phyloP scores from a whole-genome alignment of 1,140 invertebrate species.

The Caerostris darwini region DNA sequence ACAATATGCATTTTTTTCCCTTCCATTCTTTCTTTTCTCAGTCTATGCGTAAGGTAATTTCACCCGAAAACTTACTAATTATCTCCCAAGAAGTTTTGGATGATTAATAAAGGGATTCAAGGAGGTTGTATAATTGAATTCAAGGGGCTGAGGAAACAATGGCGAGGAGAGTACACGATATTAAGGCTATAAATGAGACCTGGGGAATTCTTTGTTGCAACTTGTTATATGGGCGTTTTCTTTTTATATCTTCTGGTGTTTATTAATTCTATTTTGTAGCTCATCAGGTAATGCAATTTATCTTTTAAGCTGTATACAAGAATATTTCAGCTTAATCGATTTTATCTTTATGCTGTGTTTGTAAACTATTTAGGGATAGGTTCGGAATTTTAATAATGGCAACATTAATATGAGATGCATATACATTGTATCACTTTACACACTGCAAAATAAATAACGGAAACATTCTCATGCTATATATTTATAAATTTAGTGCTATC shows the following conservation, averaged over 20 bases:
- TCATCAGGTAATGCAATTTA: neutral
- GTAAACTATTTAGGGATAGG: no score
- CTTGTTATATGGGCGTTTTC: neutral
- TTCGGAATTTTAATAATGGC: no score
- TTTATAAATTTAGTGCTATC: no score
- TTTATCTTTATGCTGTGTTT: neutral
- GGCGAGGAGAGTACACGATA: neutral
- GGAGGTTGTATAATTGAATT: neutral
- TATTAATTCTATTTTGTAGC: neutral
- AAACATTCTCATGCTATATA: no score
- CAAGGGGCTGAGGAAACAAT: neutral
- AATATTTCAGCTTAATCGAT: neutral
- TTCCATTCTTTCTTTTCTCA: neutral
- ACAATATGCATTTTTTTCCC: neutral
- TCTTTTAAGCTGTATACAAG: neutral
- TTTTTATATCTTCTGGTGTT: neutral
- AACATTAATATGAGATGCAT: no score
- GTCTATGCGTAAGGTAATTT: neutral
- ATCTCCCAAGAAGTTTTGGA: neutral
- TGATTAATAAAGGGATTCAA: neutral
- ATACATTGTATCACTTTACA: no score
- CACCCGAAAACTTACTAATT: conserved; percentile 21
- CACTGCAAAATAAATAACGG: no score
- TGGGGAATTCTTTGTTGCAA: neutral
- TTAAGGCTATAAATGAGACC: neutral